Conservation (phyloP, 2,888 invertebrate species). For the Oscheius sp. region DNA sequence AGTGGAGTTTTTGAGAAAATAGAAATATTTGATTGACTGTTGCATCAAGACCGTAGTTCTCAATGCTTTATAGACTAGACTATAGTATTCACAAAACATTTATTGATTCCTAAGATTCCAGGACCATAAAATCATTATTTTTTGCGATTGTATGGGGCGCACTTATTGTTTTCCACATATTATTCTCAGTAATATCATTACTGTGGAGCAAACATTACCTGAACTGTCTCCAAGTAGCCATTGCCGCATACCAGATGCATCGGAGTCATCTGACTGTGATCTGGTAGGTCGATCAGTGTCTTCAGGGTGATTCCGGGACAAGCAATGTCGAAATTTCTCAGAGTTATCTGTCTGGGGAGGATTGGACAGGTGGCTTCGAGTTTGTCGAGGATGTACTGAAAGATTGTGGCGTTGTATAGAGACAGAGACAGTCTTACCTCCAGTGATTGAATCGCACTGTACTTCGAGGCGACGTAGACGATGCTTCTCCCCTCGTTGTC, state of each 20-base stretch:
- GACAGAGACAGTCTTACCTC: constrained; percentile 22
- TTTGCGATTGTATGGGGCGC: too few relatives aligned
- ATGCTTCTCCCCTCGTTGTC: constrained; percentile 52
- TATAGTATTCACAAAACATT: too few relatives aligned
- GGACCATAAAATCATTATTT: too few relatives aligned
- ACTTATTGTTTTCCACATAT: too few relatives aligned
- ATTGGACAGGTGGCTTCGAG: not conserved
- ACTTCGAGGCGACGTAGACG: constrained; percentile 58
- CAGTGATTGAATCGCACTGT: constrained; percentile 44
- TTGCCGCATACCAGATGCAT: constrained; percentile 76
- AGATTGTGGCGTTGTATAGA: not conserved
- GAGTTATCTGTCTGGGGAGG: not conserved
- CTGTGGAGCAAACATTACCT: not conserved
- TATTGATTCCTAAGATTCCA: too few relatives aligned
- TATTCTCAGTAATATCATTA: too few relatives aligned
- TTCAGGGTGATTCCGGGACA: not conserved
- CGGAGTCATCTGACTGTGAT: constrained; percentile 76
- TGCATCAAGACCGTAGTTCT: too few relatives aligned
- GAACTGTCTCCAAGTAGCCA: constrained; percentile 52
- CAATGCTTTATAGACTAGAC: not conserved
- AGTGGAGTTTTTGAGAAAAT: too few relatives aligned
- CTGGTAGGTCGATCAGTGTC: constrained; percentile 74
- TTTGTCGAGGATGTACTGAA: constrained; percentile 42
- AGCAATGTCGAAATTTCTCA: not conserved
- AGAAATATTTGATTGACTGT: too few relatives aligned